phyloP scores from a whole-genome alignment of 2,888 invertebrate species.

The Xanthostigma xanthostigma region DNA sequence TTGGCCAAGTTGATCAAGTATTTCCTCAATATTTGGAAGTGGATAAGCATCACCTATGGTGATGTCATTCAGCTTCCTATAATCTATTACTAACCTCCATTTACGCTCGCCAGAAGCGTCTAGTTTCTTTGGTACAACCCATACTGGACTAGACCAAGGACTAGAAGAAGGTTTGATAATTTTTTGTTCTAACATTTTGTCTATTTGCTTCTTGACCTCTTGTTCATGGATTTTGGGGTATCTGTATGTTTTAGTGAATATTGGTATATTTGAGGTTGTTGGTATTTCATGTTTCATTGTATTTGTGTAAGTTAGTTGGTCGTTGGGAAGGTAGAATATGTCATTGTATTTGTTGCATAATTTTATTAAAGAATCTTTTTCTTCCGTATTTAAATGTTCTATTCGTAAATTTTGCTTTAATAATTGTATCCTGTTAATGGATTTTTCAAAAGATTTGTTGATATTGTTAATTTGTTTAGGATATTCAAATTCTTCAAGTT shows the following conservation, averaged over 20 bases:
- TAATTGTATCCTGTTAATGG: not conserved
- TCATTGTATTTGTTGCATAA: conserved; percentile 12
- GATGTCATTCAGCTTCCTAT: conserved; percentile 22
- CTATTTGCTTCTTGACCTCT: conserved; percentile 21
- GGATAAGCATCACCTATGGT: conserved; percentile 22
- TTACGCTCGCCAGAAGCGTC: conserved; percentile 16
- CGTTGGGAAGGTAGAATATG: conserved; percentile 13
- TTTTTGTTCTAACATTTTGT: conserved; percentile 17
- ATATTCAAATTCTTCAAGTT: too few species aligned
- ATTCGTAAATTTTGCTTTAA: not conserved
- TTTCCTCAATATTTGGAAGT: conserved; percentile 22
- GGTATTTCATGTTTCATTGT: conserved; percentile 21
- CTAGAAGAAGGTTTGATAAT: conserved; percentile 16
- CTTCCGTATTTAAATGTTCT: conserved; percentile 15
- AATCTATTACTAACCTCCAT: conserved; percentile 24
- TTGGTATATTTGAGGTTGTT: conserved; percentile 15
- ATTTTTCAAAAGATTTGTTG: not conserved
- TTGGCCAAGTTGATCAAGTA: conserved; percentile 22
- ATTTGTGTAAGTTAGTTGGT: conserved; percentile 11
- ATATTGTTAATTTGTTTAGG: not conserved
- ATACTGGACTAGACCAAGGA: conserved; percentile 13
- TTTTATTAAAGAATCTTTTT: conserved; percentile 11
- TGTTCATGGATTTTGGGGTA: conserved; percentile 20
- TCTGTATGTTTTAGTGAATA: conserved; percentile 21
- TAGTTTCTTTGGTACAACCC: conserved; percentile 19